Percentiles rank a stretch among this genome's conserved stretches.
phyloP scores from a whole-genome alignment of 1,140 invertebrate species.

The Drosophila persimilis region DNA sequence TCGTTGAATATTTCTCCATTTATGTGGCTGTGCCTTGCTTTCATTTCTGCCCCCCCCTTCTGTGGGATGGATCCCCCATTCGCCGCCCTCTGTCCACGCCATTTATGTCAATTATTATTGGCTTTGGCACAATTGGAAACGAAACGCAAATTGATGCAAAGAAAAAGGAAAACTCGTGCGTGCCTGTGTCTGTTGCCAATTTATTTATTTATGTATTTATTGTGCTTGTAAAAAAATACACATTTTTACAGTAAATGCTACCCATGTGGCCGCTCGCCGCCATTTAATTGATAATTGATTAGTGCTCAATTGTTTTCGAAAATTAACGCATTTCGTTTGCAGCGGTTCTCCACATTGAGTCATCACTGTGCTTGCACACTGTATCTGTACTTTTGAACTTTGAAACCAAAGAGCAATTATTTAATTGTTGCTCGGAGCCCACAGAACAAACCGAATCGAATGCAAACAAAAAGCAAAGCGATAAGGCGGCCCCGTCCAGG shows the following conservation, averaged over 20 bases:
- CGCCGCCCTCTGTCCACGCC: slow-evolving; percentile 14
- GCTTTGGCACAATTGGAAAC: slow-evolving; percentile 72
- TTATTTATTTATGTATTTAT: slow-evolving; percentile 53
- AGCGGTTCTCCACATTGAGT: background rate
- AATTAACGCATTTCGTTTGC: slow-evolving; percentile 11
- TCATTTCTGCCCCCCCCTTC: slow-evolving; percentile 14
- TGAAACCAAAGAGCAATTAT: slow-evolving; percentile 51
- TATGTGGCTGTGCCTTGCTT: slow-evolving; percentile 33
- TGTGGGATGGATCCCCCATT: background rate
- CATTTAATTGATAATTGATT: slow-evolving; percentile 34
- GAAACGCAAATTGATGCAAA: slow-evolving; percentile 74
- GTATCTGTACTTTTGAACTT: slow-evolving; percentile 61
- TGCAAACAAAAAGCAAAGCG: slow-evolving; percentile 13
- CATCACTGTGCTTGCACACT: slow-evolving; percentile 16
- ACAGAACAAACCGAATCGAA: slow-evolving; percentile 12
- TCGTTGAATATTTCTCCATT: slow-evolving; percentile 50
- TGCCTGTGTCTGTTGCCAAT: slow-evolving; percentile 8
- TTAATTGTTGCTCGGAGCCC: slow-evolving; percentile 35
- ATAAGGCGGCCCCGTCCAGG: slow-evolving; percentile 3
- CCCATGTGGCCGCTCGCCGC: slow-evolving; percentile 25
- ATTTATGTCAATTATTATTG: slow-evolving; percentile 80
- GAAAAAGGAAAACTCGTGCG: slow-evolving; percentile 53
- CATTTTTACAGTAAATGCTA: slow-evolving; percentile 19
- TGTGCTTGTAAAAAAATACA: slow-evolving; percentile 36
- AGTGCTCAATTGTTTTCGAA: slow-evolving; percentile 21